Base-by-base conservation (phyloP, 2,888 invertebrate species). In the Agonopterix subpropinquella region DNA sequence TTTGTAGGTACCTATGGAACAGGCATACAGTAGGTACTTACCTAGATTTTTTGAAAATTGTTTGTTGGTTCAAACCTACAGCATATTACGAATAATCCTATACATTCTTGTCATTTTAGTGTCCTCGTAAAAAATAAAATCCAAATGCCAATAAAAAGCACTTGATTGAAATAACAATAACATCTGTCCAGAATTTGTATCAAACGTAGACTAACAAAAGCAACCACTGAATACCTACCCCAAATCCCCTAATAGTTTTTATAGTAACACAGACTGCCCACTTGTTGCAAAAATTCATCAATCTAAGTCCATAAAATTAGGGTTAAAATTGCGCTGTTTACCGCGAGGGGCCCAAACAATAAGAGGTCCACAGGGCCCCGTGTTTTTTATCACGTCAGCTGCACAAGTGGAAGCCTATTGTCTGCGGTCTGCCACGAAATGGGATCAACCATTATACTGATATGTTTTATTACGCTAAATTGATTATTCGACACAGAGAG, bases 341-440 rank as follows among this genome's bases (percentile, higher is more conserved):
- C 28, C 28, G 28, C 28, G 28, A 28, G 28, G 28, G 28, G 13
- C 36, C 18, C 37, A 9, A 9, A 36, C 11, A 15, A 5, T 9
- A 44, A 36, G 45, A 48, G 51, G 53, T 50, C n/a, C 18, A 44
- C 43, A 9, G 47, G 53, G 61, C 58, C 11, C 60, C 70, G 59
- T 63, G 66, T 73, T 80, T 82, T 79, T 80, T 77, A 70, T 67
- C 57, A 52, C 58, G 82, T 80, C 87, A 86, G 86, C 87, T 86
- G 86, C 78, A 64, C 84, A 81, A 86, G 86, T 82, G 81, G 65
- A 61, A 58, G 59, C 57, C 65, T 56, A 73, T 82, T 83, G 78
- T 83, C 57, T 59, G 62, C 52, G 58, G 46, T 52, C 41, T 52
- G 56, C 63, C 50, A 62, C 69, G 67, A 67, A 70, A 77, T 70